phyloP scores from a whole-genome alignment of 2,113 vertebrate genomes.

The Engystomops pustulosus region DNA sequence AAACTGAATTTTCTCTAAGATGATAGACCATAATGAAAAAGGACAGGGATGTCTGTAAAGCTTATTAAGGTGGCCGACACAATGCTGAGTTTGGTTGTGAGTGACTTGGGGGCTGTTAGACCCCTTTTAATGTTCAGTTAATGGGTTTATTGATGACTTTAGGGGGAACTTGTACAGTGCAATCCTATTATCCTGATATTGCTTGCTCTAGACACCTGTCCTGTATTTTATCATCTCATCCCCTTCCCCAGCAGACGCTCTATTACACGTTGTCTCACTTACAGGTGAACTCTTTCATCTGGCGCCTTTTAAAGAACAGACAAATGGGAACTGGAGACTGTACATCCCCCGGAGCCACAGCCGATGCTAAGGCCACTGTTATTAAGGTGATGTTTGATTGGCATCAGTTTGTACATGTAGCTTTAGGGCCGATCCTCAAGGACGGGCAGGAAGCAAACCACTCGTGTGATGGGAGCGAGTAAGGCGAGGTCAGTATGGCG shows the following conservation, averaged over 20 bases:
- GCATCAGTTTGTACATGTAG: background rate
- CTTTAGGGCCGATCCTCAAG: background rate
- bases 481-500: background rate
- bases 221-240: background rate
- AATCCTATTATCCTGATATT: too few species aligned
- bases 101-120: too few species aligned
- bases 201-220: background rate
- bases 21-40: too few species aligned
- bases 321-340: background rate
- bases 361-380: background rate
- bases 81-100: too few species aligned
- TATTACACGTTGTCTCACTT: background rate
- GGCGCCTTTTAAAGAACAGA: background rate
- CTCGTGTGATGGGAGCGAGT: background rate
- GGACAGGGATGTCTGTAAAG: too few species aligned
- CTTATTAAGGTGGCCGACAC: too few species aligned
- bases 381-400: background rate
- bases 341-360: background rate
- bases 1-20: too few species aligned
- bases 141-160: too few species aligned
- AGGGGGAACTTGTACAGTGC: too few species aligned
- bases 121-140: too few species aligned
- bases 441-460: background rate
- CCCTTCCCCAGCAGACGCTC: background rate
- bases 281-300: constrained; percentile 9